Evolutionary conservation across 2,797 vertebrate species (phyloP), one percentile per base, ranked within the genome.

Genomic region (Hemibagrus guttatus): DNA sequence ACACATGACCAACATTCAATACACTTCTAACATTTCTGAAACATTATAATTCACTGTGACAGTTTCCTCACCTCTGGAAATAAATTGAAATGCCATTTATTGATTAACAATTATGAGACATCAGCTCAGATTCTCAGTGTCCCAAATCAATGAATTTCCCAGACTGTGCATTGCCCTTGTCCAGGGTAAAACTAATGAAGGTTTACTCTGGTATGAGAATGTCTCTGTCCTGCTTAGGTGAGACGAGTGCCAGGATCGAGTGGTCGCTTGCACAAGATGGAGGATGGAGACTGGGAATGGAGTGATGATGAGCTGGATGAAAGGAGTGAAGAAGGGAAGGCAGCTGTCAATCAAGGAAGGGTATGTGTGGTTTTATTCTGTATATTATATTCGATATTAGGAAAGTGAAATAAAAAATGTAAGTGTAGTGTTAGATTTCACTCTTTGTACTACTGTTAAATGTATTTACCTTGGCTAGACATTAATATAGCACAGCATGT

Each of bases 221-320:
- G 52, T 76, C 49, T 61, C 2, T 81, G 21, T 68, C 14, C 17
- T 76, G 21, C 89, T 5, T 92, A 99, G 98, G 98, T 99, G 87
- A 96, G 97, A 90, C 95, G 98, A 92, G 98, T 99, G 71, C 98
- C 98, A 0, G 98, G 98, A 89, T 99, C 98, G 80, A 99, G 98
- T 1, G 98, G 98, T 78, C 98, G 99, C 91, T 96, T 99, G 85
- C 98, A 99, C 94, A 99, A 99, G 94, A 99, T 97, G 0, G 98
- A 98, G 92, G 97, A 99, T 49, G 98, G 98, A 23, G 98, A 98
- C 89, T 99, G 98, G 98, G 98, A 99, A 92, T 99, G 98, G 98
- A 99, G 98, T 21, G 98, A 99, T 5, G 97, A 99, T 1, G 98
- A 99, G 93, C 95, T 99, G 96, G 97, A 99, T 69, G 97, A 97